phyloP scores from a whole-genome alignment of 2,888 invertebrate species.

The Drosophila melanosoma region DNA sequence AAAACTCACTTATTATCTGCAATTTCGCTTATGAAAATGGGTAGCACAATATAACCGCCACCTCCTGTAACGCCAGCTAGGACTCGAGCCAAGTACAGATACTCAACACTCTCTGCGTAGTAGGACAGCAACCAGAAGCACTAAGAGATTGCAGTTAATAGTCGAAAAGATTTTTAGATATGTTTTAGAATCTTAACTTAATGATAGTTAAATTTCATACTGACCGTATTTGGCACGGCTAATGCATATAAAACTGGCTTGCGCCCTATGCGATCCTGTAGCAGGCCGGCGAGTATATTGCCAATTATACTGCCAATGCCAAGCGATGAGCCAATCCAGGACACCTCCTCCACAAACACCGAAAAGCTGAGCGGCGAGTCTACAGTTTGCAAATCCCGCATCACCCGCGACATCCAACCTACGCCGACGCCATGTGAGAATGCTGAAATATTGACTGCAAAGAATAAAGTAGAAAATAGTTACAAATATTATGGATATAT shows the following conservation, averaged over 20 bases:
- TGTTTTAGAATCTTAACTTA: background rate
- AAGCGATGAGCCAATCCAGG: constrained; percentile 76
- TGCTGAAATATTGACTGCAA: constrained; percentile 73
- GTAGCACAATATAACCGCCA: constrained; percentile 78
- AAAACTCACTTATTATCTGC: constrained; percentile 78
- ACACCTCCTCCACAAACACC: constrained; percentile 61
- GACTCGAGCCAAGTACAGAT: constrained; percentile 80
- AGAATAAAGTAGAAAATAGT: background rate
- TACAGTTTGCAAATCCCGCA: constrained; percentile 66
- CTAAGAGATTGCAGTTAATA: constrained; percentile 45
- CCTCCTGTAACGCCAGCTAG: constrained; percentile 82
- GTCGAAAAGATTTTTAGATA: background rate
- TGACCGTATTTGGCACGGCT: constrained; percentile 70
- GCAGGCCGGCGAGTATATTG: constrained; percentile 67
- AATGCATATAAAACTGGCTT: constrained; percentile 63
- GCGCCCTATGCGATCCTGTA: constrained; percentile 72
- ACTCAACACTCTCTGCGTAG: constrained; percentile 75
- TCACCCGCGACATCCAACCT: constrained; percentile 79
- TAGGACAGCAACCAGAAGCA: constrained; percentile 79
- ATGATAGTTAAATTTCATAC: background rate
- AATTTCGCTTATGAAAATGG: constrained; percentile 83
- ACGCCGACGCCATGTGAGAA: constrained; percentile 78
- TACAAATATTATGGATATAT: background rate
- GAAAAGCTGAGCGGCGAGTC: constrained; percentile 56
- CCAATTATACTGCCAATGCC: constrained; percentile 76